Evolutionary conservation across 2,888 invertebrate genomes (phyloP).

Genomic region (Eustalomyia histrio): DNA sequence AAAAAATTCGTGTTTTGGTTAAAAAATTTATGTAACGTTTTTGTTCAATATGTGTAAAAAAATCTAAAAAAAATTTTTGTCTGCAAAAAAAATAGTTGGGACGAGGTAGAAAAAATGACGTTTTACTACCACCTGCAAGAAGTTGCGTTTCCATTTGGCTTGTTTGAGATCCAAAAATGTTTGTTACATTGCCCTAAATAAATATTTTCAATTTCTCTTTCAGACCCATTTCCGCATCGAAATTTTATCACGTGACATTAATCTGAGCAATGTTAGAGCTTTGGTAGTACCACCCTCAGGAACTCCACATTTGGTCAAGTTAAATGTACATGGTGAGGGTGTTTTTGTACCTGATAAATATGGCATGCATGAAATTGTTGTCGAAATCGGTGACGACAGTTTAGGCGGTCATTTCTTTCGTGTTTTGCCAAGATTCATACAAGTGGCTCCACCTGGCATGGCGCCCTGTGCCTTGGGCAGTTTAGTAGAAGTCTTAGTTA

Average conservation of each 20-base stretch:
- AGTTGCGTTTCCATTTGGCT: no score
- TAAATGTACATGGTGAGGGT: slow-evolving; percentile 88
- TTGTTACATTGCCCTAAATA: no score
- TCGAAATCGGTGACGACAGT: slow-evolving; percentile 83
- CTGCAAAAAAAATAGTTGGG: no score
- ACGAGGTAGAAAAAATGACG: no score
- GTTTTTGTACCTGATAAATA: slow-evolving; percentile 93
- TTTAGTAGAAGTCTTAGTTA: slow-evolving; percentile 95
- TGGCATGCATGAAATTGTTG: slow-evolving; percentile 93
- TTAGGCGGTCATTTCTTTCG: slow-evolving; percentile 88
- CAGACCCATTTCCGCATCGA: slow-evolving; percentile 90
- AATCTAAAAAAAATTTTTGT: no score
- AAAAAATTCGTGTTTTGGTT: no score
- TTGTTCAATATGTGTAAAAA: no score
- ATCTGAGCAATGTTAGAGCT: slow-evolving; percentile 86
- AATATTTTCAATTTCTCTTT: slow-evolving; percentile 4
- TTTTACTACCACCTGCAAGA: no score
- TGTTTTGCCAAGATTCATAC: slow-evolving; percentile 91
- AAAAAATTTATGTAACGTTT: no score
- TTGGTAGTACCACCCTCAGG: slow-evolving; percentile 90
- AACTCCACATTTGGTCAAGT: slow-evolving; percentile 82
- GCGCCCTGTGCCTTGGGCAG: slow-evolving; percentile 97
- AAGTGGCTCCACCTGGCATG: slow-evolving; percentile 94
- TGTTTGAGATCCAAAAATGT: no score
- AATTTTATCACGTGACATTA: slow-evolving; percentile 85